These are phyloP conservation scores for Lepidurus packardi DNA, from an alignment of 1,140 invertebrate species.

Conservation along the genomic window DNA sequence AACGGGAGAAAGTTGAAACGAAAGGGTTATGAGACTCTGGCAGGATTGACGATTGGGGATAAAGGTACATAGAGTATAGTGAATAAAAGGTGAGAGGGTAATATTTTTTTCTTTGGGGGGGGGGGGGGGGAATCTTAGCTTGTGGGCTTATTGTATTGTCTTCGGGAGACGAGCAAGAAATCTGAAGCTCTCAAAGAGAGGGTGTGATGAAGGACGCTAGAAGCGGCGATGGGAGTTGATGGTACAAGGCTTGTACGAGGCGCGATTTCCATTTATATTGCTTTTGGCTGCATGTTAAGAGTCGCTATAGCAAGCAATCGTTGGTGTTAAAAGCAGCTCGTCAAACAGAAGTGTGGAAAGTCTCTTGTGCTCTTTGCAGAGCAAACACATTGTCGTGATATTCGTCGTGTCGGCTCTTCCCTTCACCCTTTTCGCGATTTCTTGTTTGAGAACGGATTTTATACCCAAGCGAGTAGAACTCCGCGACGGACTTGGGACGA, in stretches of 20 bases:
- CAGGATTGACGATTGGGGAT: too few relatives aligned
- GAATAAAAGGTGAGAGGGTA: too few relatives aligned
- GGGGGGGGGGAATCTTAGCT: neutral
- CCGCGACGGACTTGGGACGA: too few relatives aligned
- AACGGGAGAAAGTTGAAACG: too few relatives aligned
- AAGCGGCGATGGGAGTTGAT: neutral
- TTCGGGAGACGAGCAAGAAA: neutral
- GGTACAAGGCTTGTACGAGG: neutral
- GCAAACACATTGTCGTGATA: constrained; percentile 8
- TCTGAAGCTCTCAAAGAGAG: neutral
- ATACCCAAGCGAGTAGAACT: too few relatives aligned
- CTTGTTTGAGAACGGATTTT: neutral
- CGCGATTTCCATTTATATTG: constrained; percentile 19
- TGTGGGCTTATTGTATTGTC: neutral
- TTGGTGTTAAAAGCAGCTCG: constrained; percentile 2
- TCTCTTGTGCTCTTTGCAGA: constrained; percentile 9
- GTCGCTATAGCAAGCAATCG: constrained; percentile 10
- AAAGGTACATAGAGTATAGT: too few relatives aligned
- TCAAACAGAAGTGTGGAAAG: neutral
- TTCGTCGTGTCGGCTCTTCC: neutral
- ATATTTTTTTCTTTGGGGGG: too few relatives aligned
- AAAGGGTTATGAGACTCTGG: too few relatives aligned
- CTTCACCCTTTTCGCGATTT: neutral
- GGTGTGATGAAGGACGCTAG: neutral
- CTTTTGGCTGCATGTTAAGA: neutral